Conservation (phyloP, 2,113 vertebrate genomes). For the Notarius quadriscutis region DNA sequence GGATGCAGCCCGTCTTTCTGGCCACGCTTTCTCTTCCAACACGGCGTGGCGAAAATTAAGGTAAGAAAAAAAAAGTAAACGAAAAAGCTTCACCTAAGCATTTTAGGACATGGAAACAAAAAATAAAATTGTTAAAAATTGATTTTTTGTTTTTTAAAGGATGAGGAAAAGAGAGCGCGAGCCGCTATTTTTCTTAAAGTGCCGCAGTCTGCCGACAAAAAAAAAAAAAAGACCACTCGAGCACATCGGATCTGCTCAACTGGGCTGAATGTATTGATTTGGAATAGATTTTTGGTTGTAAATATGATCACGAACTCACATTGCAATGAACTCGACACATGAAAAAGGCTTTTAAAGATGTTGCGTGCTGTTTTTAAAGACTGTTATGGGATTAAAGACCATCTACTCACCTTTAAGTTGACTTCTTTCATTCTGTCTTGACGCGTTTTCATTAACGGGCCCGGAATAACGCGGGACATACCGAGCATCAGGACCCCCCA, state of each 20-base stretch:
- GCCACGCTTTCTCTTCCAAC: conserved; percentile 29
- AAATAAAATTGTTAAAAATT: not conserved
- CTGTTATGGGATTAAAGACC: not conserved
- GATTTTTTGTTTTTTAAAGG: not conserved
- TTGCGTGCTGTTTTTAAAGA: not conserved
- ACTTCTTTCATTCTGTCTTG: conserved; percentile 76
- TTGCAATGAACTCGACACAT: not conserved
- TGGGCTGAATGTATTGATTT: not conserved
- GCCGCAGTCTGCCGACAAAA: conserved; percentile 18
- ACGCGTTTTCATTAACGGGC: conserved; percentile 61
- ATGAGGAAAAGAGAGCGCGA: not conserved
- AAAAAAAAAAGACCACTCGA: not conserved
- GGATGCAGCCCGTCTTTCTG: not conserved
- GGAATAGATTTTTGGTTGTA: not conserved
- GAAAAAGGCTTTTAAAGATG: not conserved
- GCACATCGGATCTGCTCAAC: not conserved
- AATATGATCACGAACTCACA: not conserved
- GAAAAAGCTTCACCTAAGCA: too few relatives aligned
- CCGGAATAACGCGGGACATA: conserved; percentile 62
- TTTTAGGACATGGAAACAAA: not conserved
- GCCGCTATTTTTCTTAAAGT: conserved; percentile 15
- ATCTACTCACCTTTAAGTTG: conserved; percentile 69
- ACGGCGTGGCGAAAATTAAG: not conserved
- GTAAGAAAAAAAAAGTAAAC: too few relatives aligned
- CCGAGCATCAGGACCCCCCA: conserved; percentile 45